Percentiles rank a stretch among this genome's conserved stretches.
These are phyloP conservation scores for Pholis gunnellus DNA, from an alignment of 2,113 vertebrate genomes.

Conservation along the genomic window DNA sequence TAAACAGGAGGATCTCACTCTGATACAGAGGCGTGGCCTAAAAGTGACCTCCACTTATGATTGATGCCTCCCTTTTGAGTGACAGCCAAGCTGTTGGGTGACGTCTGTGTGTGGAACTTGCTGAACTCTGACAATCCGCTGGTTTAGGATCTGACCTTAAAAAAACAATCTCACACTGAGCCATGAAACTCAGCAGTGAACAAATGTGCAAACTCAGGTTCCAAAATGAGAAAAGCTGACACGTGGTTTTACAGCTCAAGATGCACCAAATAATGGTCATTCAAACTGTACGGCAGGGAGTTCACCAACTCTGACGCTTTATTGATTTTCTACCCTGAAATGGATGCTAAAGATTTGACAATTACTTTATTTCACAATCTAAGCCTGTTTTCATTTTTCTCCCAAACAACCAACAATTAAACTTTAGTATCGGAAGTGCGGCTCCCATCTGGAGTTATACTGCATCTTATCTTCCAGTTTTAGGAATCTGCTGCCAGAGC, in stretches of 20 bases:
- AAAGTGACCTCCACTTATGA: conserved; percentile 59
- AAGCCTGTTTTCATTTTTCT: conserved; percentile 24
- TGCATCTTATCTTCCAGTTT: neutral
- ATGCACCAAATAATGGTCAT: neutral
- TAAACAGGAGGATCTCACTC: conserved; percentile 48
- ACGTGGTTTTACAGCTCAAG: neutral
- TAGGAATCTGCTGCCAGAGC: neutral
- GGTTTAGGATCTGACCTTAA: neutral
- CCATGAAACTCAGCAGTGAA: neutral
- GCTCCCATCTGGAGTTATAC: conserved; percentile 42
- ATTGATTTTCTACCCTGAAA: neutral
- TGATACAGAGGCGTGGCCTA: conserved; percentile 28
- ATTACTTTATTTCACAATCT: conserved; percentile 11
- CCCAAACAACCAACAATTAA: conserved; percentile 38
- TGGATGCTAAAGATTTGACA: neutral
- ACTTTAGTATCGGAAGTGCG: conserved; percentile 8
- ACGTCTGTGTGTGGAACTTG: neutral
- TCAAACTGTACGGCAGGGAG: neutral
- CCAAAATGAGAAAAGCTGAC: conserved; percentile 7
- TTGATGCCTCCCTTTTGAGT: conserved; percentile 42
- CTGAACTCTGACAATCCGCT: neutral
- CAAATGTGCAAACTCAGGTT: conserved; percentile 23
- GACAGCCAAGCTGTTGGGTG: conserved; percentile 38
- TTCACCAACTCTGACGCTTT: neutral
- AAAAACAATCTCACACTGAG: neutral